Evolutionary conservation across 2,888 invertebrate genomes (phyloP), one percentile per base, ranked within the genome.

Genomic region (Ditula angustiorana): DNA sequence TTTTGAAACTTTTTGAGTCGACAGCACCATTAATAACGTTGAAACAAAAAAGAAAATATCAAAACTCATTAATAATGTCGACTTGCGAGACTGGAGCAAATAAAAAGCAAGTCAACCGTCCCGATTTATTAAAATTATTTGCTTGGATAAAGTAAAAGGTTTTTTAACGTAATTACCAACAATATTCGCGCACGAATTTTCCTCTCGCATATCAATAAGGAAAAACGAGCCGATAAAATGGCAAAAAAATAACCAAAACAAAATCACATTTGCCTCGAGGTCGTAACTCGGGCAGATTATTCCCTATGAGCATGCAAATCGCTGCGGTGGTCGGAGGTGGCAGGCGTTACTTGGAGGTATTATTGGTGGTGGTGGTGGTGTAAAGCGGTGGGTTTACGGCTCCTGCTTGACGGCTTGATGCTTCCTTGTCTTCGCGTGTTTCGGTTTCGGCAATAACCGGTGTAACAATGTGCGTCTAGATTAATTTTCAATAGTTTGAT

Each of bases 251-350:
- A 26, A 11, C 46, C 41, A 11, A 37, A 49, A 56, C 35, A 49
- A 57, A 62, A 56, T 41, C 35, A 23, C n/a, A 26, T 19, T 19
- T n/a, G 44, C 28, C 11, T 23, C 23, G 30, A 16, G 19, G 1
- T 30, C 55, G 41, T 62, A 62, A 56, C 16, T 62, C 26, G 56
- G 11, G 0, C 2, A 30, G 47, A 55, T 56, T 56, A 49, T 62
- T 56, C 49, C 37, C 47, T 56, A 49, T 49, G 37, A 41, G 21
- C 53, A 53, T 53, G 53, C 53, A 53, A 35, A 53, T 49, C 5
- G 13, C 3, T 3, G 8, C 5, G 16, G 3, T n/a, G 5, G 2
- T 11, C n/a, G 35, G 4, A 11, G 52, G 21, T 24, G 24, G 24
- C 16, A 11, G 13, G 13, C 26, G 7, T 26, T 2, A 13, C 10